Evolutionary conservation across 35 echinoderm and acorn worm species (phyloP), one percentile per base, ranked within the genome.

Genomic region (Heliocidaris tuberculata): DNA sequence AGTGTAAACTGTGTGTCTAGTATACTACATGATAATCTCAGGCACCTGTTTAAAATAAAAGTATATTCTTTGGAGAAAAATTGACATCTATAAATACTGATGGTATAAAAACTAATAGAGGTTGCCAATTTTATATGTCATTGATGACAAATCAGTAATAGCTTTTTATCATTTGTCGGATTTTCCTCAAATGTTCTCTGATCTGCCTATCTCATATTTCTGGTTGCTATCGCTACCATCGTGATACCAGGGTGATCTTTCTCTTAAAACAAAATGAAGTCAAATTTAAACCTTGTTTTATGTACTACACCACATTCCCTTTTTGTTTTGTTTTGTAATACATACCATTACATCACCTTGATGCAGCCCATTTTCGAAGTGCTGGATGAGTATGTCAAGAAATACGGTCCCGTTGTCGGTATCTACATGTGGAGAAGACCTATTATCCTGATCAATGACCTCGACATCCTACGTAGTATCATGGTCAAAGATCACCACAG

Each of bases 401-500:
- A 89, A 48, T 48, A 89, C 24, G 87, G 87, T 48, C 87, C 87
- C 29, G 87, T 89, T 32, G 47, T 48, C 31, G 87, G 87, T 47
- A 89, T 89, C 87, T 89, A 89, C 47, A 32, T 89, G 87, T 89
- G 31, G 31, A 32, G 87, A 42, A 9, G 60, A 85, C 93, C 93
- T 3, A 7, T 94, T 4, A 12, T 94, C n/a, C 15, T 85, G 7
- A 27, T 94, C 13, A 71, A n/a, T 15, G 93, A 94, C 32, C 48
- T 94, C 42, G 60, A 94, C 19, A 61, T 94, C n/a, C 32, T 94
- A 27, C 49, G 71, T 13, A 17, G 85, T 21, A 94, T 94, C 24
- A n/a, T 94, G 56, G 65, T 94, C 52, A 94, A 94, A 30, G 56
- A 85, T 9, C 32, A 30, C 32, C 32, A 48, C 32, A 60, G 32